A percentile compares a stretch with the other conserved stretches of the same genome.
Evolutionary conservation across 1,140 invertebrate genomes (phyloP).

Genomic region (Dolichoris vasculosae): DNA sequence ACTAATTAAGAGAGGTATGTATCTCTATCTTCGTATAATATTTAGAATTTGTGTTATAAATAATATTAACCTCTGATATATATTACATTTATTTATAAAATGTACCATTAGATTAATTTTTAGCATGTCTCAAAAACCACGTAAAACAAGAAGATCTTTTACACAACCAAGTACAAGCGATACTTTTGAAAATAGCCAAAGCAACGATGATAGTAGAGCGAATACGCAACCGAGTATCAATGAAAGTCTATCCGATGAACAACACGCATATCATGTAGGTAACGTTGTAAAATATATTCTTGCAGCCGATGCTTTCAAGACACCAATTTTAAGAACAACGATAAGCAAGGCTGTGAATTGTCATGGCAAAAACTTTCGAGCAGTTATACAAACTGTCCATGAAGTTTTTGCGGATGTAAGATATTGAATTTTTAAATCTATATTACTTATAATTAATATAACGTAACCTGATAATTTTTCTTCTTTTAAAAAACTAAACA

Average conservation of each 20-base stretch:
- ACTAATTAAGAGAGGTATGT: neutral
- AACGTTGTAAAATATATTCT: slow-evolving; percentile 59
- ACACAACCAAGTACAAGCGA: slow-evolving; percentile 41
- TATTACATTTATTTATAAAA: neutral
- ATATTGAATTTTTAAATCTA: neutral
- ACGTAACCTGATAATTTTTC: neutral
- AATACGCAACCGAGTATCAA: neutral
- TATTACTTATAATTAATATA: neutral
- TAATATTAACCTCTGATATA: neutral
- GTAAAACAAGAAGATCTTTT: neutral
- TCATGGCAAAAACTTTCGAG: slow-evolving; percentile 51
- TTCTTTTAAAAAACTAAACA: slow-evolving; percentile 44
- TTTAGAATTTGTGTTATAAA: neutral
- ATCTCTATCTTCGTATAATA: neutral
- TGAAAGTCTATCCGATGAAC: slow-evolving; percentile 9
- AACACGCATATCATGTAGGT: slow-evolving; percentile 35
- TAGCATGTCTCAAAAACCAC: slow-evolving; percentile 24
- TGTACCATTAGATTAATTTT: neutral
- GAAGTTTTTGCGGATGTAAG: slow-evolving; percentile 54
- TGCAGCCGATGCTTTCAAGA: slow-evolving; percentile 52
- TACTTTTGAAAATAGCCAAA: neutral
- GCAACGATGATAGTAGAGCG: neutral
- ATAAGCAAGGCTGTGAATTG: slow-evolving; percentile 58
- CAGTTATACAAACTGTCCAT: slow-evolving; percentile 53
- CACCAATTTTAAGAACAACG: slow-evolving; percentile 51